Base-by-base conservation (phyloP, 2,888 invertebrate genomes). In the Cataglyphis albicans region DNA sequence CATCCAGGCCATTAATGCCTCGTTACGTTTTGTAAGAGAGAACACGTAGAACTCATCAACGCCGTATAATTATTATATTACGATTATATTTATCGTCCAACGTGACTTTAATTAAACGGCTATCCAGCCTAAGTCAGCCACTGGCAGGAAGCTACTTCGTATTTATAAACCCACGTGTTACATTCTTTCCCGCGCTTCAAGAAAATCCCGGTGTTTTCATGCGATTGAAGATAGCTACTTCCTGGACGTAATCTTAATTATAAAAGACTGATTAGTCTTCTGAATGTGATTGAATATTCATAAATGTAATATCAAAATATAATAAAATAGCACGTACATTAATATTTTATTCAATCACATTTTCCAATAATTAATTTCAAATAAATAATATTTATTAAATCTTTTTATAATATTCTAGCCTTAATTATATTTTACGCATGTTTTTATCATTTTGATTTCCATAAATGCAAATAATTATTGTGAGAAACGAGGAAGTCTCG, bases 31-130 rank as follows among this genome's bases (percentile, higher is more conserved):
- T 73, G 86, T 64, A 84, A 78, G 81, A 85, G 64, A 72, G 64
- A 82, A 70, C 63, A 35, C 12, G 57, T 81, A 80, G 68, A 74
- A 70, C 65, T 73, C 29, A 52, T 81, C 82, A 76, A 82, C 83
- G 85, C 84, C 80, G 87, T 90, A 88, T 88, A 91, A 93, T 92
- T 92, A 93, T 91, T 91, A 89, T 91, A 93, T 91, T 92, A 91
- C 91, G 90, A 92, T 92, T 92, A 92, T 87, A 85, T 90, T 93
- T 91, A 91, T 87, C 89, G 84, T 86, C 87, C 82, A 82, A 83
- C 87, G 70, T 87, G 90, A 82, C 86, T 90, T 87, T 89, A 92
- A 92, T 92, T 92, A 91, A 92, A 91, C 88, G 86, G 84, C 82
- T 87, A 91, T 84, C 82, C 84, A 68, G 41, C 64, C 72, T 84